Percentiles rank a stretch among this genome's conserved stretches.
These are phyloP conservation scores for Cephus pygmeus DNA, from an alignment of 2,888 invertebrate genomes.

Conservation along the genomic window DNA sequence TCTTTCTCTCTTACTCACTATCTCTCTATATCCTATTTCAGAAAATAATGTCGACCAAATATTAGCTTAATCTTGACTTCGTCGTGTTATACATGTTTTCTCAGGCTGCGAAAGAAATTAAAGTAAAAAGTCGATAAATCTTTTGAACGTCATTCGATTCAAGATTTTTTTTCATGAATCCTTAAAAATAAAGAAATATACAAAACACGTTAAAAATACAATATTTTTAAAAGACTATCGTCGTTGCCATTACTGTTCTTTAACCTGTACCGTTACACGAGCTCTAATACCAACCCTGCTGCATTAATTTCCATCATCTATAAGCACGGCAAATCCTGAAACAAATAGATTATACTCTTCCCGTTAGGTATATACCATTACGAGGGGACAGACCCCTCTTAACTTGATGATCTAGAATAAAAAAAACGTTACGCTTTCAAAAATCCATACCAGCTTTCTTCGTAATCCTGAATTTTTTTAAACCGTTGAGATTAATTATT, in stretches of 20 bases:
- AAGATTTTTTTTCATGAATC: slow-evolving; percentile 4
- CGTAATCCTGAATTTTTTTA: too few species aligned
- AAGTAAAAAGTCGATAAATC: neutral
- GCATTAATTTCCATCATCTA: neutral
- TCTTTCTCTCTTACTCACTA: neutral
- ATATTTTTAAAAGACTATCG: slow-evolving; percentile 6
- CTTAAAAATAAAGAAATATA: neutral
- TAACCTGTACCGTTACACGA: neutral
- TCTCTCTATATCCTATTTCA: neutral
- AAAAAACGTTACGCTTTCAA: too few species aligned
- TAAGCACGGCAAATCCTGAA: neutral
- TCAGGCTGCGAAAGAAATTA: slow-evolving; percentile 6
- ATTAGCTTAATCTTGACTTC: neutral
- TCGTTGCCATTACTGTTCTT: neutral
- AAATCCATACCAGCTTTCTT: too few species aligned
- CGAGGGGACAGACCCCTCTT: neutral
- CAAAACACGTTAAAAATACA: neutral
- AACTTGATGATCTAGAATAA: too few species aligned
- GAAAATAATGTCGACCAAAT: neutral
- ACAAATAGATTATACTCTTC: neutral
- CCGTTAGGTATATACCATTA: neutral
- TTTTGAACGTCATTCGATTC: neutral
- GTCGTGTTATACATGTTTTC: neutral
- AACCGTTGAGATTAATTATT: too few species aligned
- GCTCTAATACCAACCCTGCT: neutral